Evolutionary conservation across 2,797 vertebrate species (phyloP).

Genomic region (Smutsia temminckii): DNA sequence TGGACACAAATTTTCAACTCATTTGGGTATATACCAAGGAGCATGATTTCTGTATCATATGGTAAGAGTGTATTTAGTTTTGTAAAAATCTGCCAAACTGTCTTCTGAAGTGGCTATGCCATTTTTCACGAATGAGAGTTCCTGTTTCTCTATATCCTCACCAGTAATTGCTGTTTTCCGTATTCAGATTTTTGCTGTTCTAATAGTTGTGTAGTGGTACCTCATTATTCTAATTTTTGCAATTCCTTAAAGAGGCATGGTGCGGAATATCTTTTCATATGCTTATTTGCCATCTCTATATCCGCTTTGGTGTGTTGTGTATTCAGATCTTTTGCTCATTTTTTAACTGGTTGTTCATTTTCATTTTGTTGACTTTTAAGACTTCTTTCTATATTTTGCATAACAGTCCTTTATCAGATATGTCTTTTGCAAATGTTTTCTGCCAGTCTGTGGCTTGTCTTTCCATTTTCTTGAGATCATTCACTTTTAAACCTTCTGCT

Average conservation of each 20-base stretch:
- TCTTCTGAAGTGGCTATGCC: not conserved
- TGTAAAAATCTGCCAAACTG: not conserved
- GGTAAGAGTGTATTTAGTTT: not conserved
- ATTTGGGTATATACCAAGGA: not conserved
- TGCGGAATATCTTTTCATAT: not conserved
- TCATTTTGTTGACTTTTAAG: not conserved
- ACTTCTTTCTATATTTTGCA: not conserved
- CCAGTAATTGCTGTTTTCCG: not conserved
- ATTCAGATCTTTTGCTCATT: not conserved
- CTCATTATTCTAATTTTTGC: not conserved
- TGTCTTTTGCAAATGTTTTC: conserved; percentile 14
- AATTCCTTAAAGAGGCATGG: not conserved
- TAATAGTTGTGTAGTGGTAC: not conserved
- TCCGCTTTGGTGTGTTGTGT: not conserved
- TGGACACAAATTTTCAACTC: not conserved
- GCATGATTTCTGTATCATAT: not conserved
- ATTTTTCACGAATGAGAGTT: not conserved
- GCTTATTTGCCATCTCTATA: not conserved
- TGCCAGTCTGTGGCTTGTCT: not conserved
- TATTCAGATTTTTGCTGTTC: not conserved
- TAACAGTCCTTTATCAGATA: not conserved
- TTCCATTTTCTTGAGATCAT: not conserved
- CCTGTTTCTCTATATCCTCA: not conserved
- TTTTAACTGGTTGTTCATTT: not conserved
- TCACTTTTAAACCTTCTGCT: not conserved